Percentiles rank a stretch among this genome's conserved stretches.
phyloP scores from a whole-genome alignment of 2,888 invertebrate species.

The Perdita meconis region DNA sequence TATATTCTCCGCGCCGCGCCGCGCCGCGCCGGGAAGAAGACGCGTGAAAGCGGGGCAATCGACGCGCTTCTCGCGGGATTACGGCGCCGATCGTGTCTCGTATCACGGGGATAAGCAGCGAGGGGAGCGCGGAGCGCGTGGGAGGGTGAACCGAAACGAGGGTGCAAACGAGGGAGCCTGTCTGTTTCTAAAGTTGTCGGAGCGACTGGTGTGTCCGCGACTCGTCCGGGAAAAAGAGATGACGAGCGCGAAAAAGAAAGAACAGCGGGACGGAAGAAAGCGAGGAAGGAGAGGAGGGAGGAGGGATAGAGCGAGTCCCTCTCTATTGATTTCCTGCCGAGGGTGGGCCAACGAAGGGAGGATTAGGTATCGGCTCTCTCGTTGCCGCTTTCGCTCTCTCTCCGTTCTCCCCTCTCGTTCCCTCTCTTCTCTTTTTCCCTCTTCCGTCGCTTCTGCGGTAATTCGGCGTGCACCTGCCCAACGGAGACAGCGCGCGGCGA shows the following conservation, averaged over 20 bases:
- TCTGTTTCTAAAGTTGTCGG: constrained; percentile 51
- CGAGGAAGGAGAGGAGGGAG: constrained; percentile 32
- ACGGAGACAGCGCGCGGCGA: constrained; percentile 1
- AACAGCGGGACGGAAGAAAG: constrained; percentile 25
- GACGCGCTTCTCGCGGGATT: constrained; percentile 27
- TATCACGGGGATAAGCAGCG: constrained; percentile 11
- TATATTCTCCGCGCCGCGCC: neutral
- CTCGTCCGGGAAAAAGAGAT: constrained; percentile 25
- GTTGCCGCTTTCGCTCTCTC: constrained; percentile 41
- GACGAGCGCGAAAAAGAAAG: constrained; percentile 28
- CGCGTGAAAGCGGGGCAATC: constrained; percentile 1
- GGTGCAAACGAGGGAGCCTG: constrained; percentile 39
- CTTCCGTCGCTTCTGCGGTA: constrained; percentile 51
- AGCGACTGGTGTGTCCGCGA: constrained; percentile 25
- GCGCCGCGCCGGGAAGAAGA: too few species aligned
- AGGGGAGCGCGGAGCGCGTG: neutral
- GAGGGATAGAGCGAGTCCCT: constrained; percentile 57
- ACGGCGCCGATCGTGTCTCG: constrained; percentile 13
- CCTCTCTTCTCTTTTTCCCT: constrained; percentile 40
- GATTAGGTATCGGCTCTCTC: constrained; percentile 76
- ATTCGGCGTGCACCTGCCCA: constrained; percentile 59
- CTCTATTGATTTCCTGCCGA: constrained; percentile 74
- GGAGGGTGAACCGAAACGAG: neutral
- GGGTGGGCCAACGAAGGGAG: constrained; percentile 74
- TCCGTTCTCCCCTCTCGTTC: constrained; percentile 30